Percentiles rank a stretch among this genome's conserved stretches.
phyloP scores from a whole-genome alignment of 2,888 invertebrate species.

The Leucania comma region DNA sequence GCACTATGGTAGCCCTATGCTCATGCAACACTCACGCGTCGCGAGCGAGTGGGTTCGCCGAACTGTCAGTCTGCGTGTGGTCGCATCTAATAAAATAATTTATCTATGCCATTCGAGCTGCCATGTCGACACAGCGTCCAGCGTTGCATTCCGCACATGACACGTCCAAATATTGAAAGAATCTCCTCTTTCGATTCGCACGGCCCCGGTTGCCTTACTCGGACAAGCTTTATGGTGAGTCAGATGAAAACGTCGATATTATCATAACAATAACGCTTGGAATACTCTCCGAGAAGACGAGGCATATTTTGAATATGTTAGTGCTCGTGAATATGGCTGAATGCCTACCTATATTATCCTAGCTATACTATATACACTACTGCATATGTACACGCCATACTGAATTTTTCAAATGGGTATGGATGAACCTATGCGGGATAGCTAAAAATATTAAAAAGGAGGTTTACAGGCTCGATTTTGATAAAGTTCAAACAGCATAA shows the following conservation, averaged over 20 bases:
- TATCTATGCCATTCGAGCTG: constrained; percentile 50
- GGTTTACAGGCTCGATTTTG: too few species aligned
- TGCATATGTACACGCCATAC: not conserved
- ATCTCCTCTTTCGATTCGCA: constrained; percentile 55
- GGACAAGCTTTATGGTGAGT: constrained; percentile 60
- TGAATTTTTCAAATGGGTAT: not conserved
- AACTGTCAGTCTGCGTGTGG: constrained; percentile 68
- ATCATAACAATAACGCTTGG: constrained; percentile 59
- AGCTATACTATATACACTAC: not conserved
- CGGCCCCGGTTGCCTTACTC: constrained; percentile 65
- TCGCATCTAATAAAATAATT: constrained; percentile 61
- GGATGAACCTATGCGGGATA: too few species aligned
- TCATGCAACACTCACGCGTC: constrained; percentile 35
- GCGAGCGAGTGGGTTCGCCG: constrained; percentile 65
- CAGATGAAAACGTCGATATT: constrained; percentile 62
- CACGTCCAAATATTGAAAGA: constrained; percentile 59
- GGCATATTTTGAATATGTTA: constrained; percentile 38
- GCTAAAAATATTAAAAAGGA: too few species aligned
- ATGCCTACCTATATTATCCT: not conserved
- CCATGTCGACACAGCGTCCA: constrained; percentile 33
- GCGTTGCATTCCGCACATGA: constrained; percentile 50
- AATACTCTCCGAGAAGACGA: constrained; percentile 16
- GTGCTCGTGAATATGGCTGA: constrained; percentile 23
- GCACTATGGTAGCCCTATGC: too few species aligned
- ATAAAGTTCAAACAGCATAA: too few species aligned